Evolutionary conservation across 37 sponge, comb jelly and placozoan genomes (phyloP).

Genomic region (Chondrosia reniformis): DNA sequence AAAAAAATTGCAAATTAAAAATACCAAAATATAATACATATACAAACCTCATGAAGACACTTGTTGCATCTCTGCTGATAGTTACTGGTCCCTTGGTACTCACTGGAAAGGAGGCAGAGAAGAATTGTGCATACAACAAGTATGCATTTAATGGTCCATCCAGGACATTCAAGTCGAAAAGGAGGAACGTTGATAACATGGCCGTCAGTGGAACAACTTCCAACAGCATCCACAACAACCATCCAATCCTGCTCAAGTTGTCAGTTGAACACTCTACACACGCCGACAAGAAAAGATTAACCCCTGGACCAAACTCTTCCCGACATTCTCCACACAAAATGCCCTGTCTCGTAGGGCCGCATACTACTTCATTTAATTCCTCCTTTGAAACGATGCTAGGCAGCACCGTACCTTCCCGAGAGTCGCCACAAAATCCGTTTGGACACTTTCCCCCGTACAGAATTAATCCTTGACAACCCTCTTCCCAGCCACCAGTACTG

Average conservation of each 20-base stretch:
- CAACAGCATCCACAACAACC: constrained; percentile 12
- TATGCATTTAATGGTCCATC: constrained; percentile 6
- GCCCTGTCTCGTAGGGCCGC: constrained; percentile 2
- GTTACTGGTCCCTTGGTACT: background rate
- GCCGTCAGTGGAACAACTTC: constrained; percentile 6
- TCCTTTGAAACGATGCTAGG: background rate
- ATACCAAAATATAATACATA: constrained; percentile 1
- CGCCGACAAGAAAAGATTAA: constrained; percentile 4
- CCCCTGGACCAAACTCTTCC: constrained; percentile 9
- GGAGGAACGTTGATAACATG: background rate
- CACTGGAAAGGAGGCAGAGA: background rate
- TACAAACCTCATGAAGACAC: background rate
- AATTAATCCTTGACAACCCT: background rate
- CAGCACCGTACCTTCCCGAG: background rate
- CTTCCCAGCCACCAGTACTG: background rate
- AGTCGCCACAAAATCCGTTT: background rate
- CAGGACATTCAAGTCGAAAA: constrained; percentile 9
- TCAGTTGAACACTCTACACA: constrained; percentile 14
- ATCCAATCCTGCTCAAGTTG: constrained; percentile 4
- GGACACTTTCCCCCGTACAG: constrained; percentile 4
- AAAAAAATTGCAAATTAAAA: constrained; percentile 15
- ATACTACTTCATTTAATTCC: background rate
- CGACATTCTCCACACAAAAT: constrained; percentile 15
- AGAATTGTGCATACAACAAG: background rate
- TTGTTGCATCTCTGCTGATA: background rate